Percentiles rank a stretch among this genome's conserved stretches.
Evolutionary conservation across 2,797 vertebrate genomes (phyloP).

Genomic region (Falco naumanni): DNA sequence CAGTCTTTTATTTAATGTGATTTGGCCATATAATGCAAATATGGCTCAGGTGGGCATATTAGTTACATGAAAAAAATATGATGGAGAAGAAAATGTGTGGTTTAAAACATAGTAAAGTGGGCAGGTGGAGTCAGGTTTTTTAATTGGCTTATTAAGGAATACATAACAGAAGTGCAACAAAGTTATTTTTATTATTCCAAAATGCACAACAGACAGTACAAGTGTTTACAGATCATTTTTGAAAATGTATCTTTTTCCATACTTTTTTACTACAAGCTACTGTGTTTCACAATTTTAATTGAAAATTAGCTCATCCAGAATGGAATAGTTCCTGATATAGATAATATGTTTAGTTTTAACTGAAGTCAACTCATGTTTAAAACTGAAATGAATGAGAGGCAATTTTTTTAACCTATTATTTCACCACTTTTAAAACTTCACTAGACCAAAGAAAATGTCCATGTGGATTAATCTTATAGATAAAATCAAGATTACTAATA

Average conservation of each 20-base stretch:
- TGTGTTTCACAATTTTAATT: background rate
- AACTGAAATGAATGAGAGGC: background rate
- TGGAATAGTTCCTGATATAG: background rate
- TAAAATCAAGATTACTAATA: background rate
- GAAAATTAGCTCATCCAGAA: background rate
- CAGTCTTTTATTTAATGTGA: background rate
- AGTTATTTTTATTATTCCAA: conserved; percentile 61
- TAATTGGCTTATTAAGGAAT: background rate
- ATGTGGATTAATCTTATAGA: background rate
- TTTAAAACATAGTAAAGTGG: background rate
- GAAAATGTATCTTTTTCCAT: background rate
- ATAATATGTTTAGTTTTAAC: background rate
- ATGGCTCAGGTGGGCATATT: background rate
- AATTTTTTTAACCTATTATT: background rate
- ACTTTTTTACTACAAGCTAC: background rate
- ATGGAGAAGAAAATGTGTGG: fast-evolving
- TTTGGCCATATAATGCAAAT: background rate
- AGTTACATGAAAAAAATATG: background rate
- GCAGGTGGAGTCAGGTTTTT: background rate
- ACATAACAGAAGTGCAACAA: conserved; percentile 19
- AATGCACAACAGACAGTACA: background rate
- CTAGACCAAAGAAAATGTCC: background rate
- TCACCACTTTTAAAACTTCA: background rate
- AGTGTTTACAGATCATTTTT: conserved; percentile 4
- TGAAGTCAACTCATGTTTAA: background rate